Evolutionary conservation across 23 tunicate species (phyloP), one percentile per base, ranked within the genome.

Genomic region (Ciona savignyi): DNA sequence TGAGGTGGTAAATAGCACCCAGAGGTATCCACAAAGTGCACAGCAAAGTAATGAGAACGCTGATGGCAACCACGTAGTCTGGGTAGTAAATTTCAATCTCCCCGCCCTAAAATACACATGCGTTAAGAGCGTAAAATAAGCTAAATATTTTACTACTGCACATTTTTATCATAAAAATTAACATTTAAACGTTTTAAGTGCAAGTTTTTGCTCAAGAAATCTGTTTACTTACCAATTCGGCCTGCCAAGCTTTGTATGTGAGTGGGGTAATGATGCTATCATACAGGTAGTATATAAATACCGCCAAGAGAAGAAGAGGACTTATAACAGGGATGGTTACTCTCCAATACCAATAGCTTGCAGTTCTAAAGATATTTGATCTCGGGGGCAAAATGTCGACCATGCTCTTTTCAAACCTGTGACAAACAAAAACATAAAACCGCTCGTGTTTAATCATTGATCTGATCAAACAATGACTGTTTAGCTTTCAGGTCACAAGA

Each of bases 11-110:
- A 22, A 68, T 27, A 21, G 96, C 96, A 4, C 86, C 96, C 25
- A 82, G 35, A 0, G 96, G 96, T 35, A 88, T 88, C 96, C 96
- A 82, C 3, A 88, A 67, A 21, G 96, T 88, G 34, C 96, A 88
- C 11, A 48, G 0, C 6, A 82, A 51, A 0, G 87, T 72, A 22
- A 88, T 77, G 73, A 88, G 62, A 0, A 85, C 80, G 66, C 86
- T 82, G 34, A 81, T 74, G 23, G 87, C 96, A 4, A 88, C 60
- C 4, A 79, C 96, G 24, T 23, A 78, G 0, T 77, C 88, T 15
- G 96, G 87, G 35, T 81, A 82, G 1, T 29, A 35, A 48, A 71
- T 15, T 0, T 33, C 19, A 0, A 66, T 56, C 34, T 73, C 63
- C 24, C 35, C 60, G 20, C 96, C 96, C 96, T 88, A 76, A 15